Evolutionary conservation across 2,888 invertebrate species (phyloP).

Genomic region (Hemicrepidius hirtus): DNA sequence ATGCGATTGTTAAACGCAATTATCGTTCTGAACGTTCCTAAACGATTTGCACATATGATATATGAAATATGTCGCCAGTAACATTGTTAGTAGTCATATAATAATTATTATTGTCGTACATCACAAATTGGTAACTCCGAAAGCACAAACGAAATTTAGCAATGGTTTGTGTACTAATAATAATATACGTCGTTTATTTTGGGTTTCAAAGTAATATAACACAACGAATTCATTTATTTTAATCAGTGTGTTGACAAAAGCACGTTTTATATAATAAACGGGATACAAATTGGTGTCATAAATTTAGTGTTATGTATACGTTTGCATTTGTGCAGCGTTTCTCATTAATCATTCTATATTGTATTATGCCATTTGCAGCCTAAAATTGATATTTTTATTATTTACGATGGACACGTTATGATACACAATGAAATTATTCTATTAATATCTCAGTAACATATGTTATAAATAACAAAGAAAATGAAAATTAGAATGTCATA

Average conservation of each 20-base stretch:
- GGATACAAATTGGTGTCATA: constrained; percentile 44
- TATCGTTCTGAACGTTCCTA: background rate
- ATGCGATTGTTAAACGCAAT: constrained; percentile 22
- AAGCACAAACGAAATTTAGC: background rate
- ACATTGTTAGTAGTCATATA: too few species aligned
- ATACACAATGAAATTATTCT: too few species aligned
- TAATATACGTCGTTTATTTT: constrained; percentile 16
- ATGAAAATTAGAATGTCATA: too few species aligned
- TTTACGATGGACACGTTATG: constrained; percentile 20
- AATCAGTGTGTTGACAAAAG: constrained; percentile 41
- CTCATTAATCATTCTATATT: constrained; percentile 37
- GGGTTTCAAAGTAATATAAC: constrained; percentile 16
- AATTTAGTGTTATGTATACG: constrained; percentile 39
- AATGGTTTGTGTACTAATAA: background rate
- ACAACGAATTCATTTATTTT: constrained; percentile 35
- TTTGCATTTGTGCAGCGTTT: constrained; percentile 42
- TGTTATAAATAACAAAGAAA: too few species aligned
- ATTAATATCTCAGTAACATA: too few species aligned
- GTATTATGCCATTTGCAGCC: constrained; percentile 32
- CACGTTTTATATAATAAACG: constrained; percentile 48
- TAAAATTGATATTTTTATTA: constrained; percentile 37
- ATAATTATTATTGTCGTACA: background rate
- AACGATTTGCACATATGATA: background rate
- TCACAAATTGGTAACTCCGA: background rate
- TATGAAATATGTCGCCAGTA: background rate